Evolutionary conservation across 1,140 invertebrate species (phyloP).

Genomic region (Ceratina australensis): DNA sequence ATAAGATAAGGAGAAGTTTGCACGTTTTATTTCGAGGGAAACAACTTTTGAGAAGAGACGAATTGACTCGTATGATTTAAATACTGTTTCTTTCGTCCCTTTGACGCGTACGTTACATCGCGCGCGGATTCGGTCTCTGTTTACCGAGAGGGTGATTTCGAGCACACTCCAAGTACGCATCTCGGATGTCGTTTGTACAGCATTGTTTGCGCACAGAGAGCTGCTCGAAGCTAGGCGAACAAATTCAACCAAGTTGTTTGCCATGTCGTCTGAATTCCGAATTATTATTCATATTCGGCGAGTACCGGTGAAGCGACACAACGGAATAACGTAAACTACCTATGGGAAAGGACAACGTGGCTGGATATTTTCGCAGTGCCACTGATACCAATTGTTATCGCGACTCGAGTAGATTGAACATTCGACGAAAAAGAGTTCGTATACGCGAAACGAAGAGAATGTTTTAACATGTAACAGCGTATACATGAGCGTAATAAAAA

Average conservation of each 20-base stretch:
- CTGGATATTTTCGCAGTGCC: background rate
- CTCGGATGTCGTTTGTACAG: background rate
- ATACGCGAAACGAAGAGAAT: too few species aligned
- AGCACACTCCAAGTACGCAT: slow-evolving; percentile 31
- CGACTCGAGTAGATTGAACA: too few species aligned
- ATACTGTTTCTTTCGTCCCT: background rate
- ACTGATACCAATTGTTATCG: background rate
- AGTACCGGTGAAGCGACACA: too few species aligned
- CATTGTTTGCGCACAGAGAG: background rate
- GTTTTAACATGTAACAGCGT: too few species aligned
- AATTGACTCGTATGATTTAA: too few species aligned
- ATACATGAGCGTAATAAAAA: too few species aligned
- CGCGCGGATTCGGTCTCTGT: slow-evolving; percentile 21
- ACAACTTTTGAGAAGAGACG: background rate
- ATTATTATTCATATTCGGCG: slow-evolving; percentile 45
- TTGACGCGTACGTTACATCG: slow-evolving; percentile 7
- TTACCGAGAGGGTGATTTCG: slow-evolving; percentile 37
- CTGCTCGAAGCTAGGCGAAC: slow-evolving; percentile 7
- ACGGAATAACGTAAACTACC: slow-evolving; percentile 16
- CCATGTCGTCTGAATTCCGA: slow-evolving; percentile 34
- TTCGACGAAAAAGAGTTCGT: background rate
- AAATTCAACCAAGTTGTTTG: slow-evolving; percentile 9
- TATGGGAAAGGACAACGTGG: slow-evolving; percentile 2
- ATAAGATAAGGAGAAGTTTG: slow-evolving; percentile 26
- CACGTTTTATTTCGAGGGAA: background rate